These are phyloP conservation scores for Melolontha melolontha DNA, from an alignment of 2,888 invertebrate species.

Conservation along the genomic window DNA sequence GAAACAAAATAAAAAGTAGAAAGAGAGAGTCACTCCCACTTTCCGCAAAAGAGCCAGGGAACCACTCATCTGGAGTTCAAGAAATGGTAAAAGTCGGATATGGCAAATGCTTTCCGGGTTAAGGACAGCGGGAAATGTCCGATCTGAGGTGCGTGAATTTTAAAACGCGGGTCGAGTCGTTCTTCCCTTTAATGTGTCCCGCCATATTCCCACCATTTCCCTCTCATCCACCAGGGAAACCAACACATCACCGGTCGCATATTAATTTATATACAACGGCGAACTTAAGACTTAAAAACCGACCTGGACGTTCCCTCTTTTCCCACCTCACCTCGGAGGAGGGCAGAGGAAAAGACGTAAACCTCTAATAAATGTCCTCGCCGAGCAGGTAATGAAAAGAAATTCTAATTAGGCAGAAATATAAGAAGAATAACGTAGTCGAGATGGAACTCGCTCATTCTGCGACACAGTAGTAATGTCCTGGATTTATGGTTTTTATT, in stretches of 20 bases:
- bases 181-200: too few species aligned
- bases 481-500: constrained; percentile 54
- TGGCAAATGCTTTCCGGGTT: too few species aligned
- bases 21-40: not conserved
- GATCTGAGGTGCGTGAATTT: too few species aligned
- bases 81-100: too few species aligned
- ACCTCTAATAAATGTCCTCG: constrained; percentile 56
- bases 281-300: constrained; percentile 4
- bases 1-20: too few species aligned
- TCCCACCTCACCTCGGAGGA: constrained; percentile 43
- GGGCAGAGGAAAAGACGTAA: constrained; percentile 42
- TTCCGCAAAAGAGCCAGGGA: not conserved
- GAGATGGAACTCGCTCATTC: constrained; percentile 19
- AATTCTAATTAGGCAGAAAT: constrained; percentile 55
- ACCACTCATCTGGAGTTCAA: too few species aligned
- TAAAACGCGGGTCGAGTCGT: too few species aligned
- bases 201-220: too few species aligned
- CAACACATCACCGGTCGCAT: constrained; percentile 43
- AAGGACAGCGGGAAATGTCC: too few species aligned
- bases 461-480: constrained; percentile 47
- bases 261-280: constrained; percentile 50
- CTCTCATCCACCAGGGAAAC: too few species aligned
- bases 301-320: not conserved
- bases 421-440: constrained; percentile 38
- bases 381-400: constrained; percentile 54